Evolutionary conservation across 2,113 vertebrate genomes (phyloP).

Genomic region (Desmodus rotundus): DNA sequence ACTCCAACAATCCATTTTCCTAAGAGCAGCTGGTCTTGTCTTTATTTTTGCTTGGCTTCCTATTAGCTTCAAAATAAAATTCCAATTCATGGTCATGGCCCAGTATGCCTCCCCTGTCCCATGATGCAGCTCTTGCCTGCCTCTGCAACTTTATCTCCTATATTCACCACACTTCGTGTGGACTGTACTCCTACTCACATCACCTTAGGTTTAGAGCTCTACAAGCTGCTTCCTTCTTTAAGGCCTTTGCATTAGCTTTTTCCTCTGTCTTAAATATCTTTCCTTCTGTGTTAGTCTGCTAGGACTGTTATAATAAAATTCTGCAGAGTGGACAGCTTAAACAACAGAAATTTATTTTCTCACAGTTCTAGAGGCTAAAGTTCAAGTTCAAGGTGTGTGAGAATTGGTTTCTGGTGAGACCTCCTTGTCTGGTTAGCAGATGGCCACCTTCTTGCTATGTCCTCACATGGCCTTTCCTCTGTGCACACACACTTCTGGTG

Average conservation of each 20-base stretch:
- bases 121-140: background rate
- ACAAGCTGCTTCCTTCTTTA: background rate
- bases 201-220: background rate
- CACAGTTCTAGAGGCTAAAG: background rate
- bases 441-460: background rate
- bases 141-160: background rate
- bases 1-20: background rate
- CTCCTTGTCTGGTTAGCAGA: background rate
- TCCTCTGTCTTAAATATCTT: background rate
- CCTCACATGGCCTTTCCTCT: background rate
- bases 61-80: background rate
- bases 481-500: no score
- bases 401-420: background rate
- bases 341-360: background rate
- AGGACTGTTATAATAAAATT: background rate
- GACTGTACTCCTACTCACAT: background rate
- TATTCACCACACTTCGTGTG: background rate
- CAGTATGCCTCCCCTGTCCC: background rate
- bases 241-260: background rate
- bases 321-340: background rate
- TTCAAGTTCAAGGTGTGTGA: background rate
- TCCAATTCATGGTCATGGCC: background rate
- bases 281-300: background rate
- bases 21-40: background rate
- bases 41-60: background rate